Evolutionary conservation across 2,113 vertebrate genomes (phyloP), one percentile per base, ranked within the genome.

Genomic region (Pseudonaja textilis): DNA sequence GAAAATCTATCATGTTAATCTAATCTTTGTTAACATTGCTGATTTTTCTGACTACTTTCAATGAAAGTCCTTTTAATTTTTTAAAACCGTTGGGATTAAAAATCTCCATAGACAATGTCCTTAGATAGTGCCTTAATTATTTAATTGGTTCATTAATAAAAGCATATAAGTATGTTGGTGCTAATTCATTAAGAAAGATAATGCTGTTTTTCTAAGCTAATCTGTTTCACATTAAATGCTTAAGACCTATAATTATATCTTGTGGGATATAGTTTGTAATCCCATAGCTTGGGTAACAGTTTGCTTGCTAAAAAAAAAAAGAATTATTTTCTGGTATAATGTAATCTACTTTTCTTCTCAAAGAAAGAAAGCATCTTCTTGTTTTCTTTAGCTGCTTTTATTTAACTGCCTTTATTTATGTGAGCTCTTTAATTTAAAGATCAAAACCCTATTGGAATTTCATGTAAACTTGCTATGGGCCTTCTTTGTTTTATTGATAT

Each of bases 281-380:
- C 94, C 57, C 1, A 0, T 94, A 92, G 92, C 56, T 10, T 42
- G 50, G 52, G 85, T 94, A 89, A 93, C 85, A 85, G 3, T 59
- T 57, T 91, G 61, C 34, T 61, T 95, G 61, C 47, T 92, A 93
- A 39, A n/a, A 95, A 94, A 95, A 94, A 96, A 94, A 95, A 95
- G 45, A 88, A 88, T 47, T 29, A 4, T 47, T 91, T 55, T 90
- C 22, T 57, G 90, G 85, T 94, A 90, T 91, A 94, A 34, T 50
- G 61, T 54, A 50, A 89, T 92, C 1, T 64, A 22, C 91, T 96
- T 95, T 94, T 22, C 92, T 91, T 55, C 87, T 86, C 91, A 39
- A 87, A 93, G 29, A 50, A 39, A 87, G 42, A 92, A 92, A 69
- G 6, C 45, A 50, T 87, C 4, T 86, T 86, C 45, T 26, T 50